Base-by-base conservation (phyloP, 2,113 vertebrate genomes). In the Laterallus jamaicensis region DNA sequence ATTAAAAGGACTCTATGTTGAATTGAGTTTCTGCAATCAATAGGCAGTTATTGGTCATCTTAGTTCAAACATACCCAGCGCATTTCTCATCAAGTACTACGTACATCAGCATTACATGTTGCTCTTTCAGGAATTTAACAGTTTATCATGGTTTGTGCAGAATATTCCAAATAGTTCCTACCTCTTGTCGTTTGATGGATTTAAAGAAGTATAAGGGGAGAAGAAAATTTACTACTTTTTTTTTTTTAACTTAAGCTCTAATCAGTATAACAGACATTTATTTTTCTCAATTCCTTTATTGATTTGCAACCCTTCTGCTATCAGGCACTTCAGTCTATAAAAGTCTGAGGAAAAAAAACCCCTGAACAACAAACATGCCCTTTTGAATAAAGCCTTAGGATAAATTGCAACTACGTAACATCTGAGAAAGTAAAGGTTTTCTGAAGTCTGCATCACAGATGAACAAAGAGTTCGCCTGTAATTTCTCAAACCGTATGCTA, bases 141-240 rank as follows among this genome's bases (percentile, higher is more conserved):
- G 8, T 9, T 12, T 26, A 8, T 20, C 5, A 0, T 4, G 1
- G 2, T 32, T 56, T 67, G 68, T 31, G 40, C 42, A 71, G 10
- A 54, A 3, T 64, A 31, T 54, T 63, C 58, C 66, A 78, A 8
- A 25, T 6, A n/a, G 40, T 85, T 71, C 22, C 28, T 18, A 62
- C 7, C 16, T 50, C 52, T 37, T 40, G 22, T 21, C 47, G 21
- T 50, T 31, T 13, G 25, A 8, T 28, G 52, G 29, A 37, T 7
- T 63, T 64, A 6, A 5, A 42, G 88, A 82, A 54, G 26, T 14
- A 0, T 52, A 55, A 74, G 4, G 14, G 16, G 6, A 71, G 13
- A 44, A 78, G 49, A 67, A 62, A 49, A 39, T 6, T 3, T 12
- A 11, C 2, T 3, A 5, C 13, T 31, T 66, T 39, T 1, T 49